Conservation (phyloP, 2,888 invertebrate genomes). For the Actias luna region DNA sequence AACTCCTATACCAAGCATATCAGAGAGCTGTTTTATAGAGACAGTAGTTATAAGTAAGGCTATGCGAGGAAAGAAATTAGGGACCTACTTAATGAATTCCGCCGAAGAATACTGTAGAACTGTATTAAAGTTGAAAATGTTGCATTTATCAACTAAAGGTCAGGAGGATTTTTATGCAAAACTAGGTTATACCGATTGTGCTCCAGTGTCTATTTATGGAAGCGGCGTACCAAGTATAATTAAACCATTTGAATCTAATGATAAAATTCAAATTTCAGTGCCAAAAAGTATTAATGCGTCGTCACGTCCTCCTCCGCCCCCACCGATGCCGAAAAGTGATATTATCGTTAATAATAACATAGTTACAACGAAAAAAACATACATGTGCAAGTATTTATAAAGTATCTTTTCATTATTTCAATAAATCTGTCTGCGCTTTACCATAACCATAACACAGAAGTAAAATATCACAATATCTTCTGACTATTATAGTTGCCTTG, state of each 20-base stretch:
- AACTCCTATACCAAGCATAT: slow-evolving; percentile 86
- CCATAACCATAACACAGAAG: no score
- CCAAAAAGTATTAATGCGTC: slow-evolving; percentile 36
- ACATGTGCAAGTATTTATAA: slow-evolving; percentile 66
- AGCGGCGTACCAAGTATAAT: slow-evolving; percentile 40
- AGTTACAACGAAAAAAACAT: slow-evolving; percentile 61
- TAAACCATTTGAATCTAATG: slow-evolving; percentile 25
- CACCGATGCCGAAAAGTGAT: slow-evolving; percentile 58
- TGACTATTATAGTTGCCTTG: no score
- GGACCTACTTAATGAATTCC: slow-evolving; percentile 87
- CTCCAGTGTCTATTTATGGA: slow-evolving; percentile 87
- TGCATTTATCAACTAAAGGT: slow-evolving; percentile 87
- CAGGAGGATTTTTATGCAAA: slow-evolving; percentile 89
- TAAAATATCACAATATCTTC: no score
- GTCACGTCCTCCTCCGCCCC: slow-evolving; percentile 53
- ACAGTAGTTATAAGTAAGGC: slow-evolving; percentile 89
- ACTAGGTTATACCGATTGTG: slow-evolving; percentile 86
- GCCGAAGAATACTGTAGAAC: slow-evolving; percentile 88
- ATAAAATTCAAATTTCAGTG: slow-evolving; percentile 40
- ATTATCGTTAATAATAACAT: slow-evolving; percentile 38
- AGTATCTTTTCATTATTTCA: slow-evolving; percentile 8
- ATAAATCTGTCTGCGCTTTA: no score
- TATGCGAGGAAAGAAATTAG: slow-evolving; percentile 88
- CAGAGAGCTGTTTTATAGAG: slow-evolving; percentile 89
- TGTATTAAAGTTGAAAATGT: slow-evolving; percentile 81